Base-by-base conservation (phyloP, 2,797 vertebrate genomes). In the Rhinoraja longicauda region DNA sequence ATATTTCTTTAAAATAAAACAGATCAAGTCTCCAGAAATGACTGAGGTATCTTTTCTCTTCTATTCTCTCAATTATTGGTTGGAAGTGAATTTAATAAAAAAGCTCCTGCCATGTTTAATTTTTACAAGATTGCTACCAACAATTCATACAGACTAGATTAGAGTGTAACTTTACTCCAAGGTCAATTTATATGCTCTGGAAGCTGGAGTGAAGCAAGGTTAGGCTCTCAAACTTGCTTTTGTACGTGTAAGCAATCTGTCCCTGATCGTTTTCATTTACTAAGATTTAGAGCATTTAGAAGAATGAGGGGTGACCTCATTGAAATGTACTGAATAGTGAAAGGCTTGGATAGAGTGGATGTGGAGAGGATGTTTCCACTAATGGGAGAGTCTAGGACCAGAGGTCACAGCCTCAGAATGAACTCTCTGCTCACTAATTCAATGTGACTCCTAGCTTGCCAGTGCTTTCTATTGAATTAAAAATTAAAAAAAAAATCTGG, bases 1-100 rank as follows among this genome's bases (percentile, higher is more conserved):
- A 4, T 99, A 99, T 94, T 99, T 99, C 97, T 99, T 99, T 95
- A 99, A 99, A 94, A 99, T 99, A 95, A 99, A 99, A 95, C 98
- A 99, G 96, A 99, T 99, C 94, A 99, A 99, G 95, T 98, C 99
- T 93, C 98, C 99, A 0, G 99, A 98, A 95, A 96, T 99, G 97
- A 97, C 98, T 0, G 98, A 99, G 98, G 99, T 98, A 96, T 57
- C 4, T 15, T 90, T 62, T 93, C 0, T 73, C 24, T 57, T 59
- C 2, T 86, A 57, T 62, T 29, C 75, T 92, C 79, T 70, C 36
- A 45, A 70, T 77, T 64, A 57, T 39, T 21, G 76, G 29, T 10
- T 53, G 12, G 86, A 88, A 78, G 0, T 93, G 93, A 32, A 82
- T 32, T 32, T 6, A 4, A 32, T 6, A 29, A 82, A 82, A 53